phyloP scores from a whole-genome alignment of 1,140 invertebrate genomes.

The Brachionus rotundiformis region DNA sequence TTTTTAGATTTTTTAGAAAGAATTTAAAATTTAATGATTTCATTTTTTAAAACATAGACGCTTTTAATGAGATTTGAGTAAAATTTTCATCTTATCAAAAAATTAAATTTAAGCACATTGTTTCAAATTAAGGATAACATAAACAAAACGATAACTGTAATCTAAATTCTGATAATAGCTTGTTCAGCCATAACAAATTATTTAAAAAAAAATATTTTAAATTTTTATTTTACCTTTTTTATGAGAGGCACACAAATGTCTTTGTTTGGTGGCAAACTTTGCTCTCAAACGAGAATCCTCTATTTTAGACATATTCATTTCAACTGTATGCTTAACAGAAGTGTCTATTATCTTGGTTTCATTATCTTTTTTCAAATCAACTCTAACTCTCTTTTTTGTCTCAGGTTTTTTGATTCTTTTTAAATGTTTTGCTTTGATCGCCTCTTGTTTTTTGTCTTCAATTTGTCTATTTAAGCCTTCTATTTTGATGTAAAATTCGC shows the following conservation, averaged over 20 bases:
- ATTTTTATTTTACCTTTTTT: neutral
- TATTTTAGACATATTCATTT: neutral
- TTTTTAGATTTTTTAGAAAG: too few species aligned
- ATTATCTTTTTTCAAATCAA: conserved; percentile 7
- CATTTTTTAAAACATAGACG: too few species aligned
- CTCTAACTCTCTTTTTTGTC: neutral
- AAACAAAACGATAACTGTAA: neutral
- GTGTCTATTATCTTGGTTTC: neutral
- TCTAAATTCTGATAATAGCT: neutral
- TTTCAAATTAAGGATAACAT: neutral
- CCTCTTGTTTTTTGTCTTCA: neutral
- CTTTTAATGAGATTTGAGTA: too few species aligned
- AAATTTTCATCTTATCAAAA: too few species aligned
- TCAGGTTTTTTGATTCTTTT: conserved; percentile 26
- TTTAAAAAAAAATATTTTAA: neutral
- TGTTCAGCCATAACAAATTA: neutral
- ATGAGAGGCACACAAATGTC: neutral
- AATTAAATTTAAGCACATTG: too few species aligned
- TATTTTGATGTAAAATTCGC: conserved; percentile 17
- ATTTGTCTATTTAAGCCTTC: neutral
- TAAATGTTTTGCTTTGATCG: neutral
- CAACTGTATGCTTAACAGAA: neutral
- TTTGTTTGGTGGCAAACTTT: neutral
- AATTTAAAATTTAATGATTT: too few species aligned
- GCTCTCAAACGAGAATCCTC: neutral